Evolutionary conservation across 2,797 vertebrate genomes (phyloP), one percentile per base, ranked within the genome.

Genomic region (Crocidura indochinensis): DNA sequence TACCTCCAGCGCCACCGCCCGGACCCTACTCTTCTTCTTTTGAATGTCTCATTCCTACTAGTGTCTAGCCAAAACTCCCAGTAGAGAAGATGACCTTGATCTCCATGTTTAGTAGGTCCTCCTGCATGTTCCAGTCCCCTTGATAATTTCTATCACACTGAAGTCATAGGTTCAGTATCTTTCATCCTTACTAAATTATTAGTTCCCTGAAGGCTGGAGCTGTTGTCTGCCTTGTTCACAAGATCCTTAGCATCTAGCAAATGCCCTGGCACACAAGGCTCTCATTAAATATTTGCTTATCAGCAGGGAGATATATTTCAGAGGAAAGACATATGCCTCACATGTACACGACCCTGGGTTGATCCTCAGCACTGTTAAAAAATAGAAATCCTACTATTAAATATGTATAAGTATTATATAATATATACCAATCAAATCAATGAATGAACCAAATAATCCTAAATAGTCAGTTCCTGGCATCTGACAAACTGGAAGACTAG

Each of bases 391-490:
- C n/a, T n/a, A n/a, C 38, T 38, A 53, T 53, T 53, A 53, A 53
- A 53, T 14, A 17, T 53, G 51, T 53, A 14, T 51, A 15, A 10
- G 49, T n/a, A n/a, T n/a, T 10, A 53, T 14, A 53, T 53, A 53
- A 14, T 17, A 53, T 53, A 53, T 12, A 51, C 8, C 49, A 51
- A 89, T 78, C 68, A 79, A 88, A 20, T 86, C 49, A 56, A 86
- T 83, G 65, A 88, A 88, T 77, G 73, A 73, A 76, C 38, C 47
- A 91, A 79, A 93, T 64, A 26, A 94, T 72, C 60, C 82, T 75
- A 74, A 94, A 75, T 84, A 94, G 56, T 79, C 49, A 83, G 64
- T 26, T 27, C 68, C 26, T 86, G 73, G 49, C 46, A 92, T 81
- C 75, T 94, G 62, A 78, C 53, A 62, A 71, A 49, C 38, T 38